Evolutionary conservation across 1,140 invertebrate species (phyloP), one percentile per base, ranked within the genome.

Genomic region (Cyrtorhinus lividipennis): DNA sequence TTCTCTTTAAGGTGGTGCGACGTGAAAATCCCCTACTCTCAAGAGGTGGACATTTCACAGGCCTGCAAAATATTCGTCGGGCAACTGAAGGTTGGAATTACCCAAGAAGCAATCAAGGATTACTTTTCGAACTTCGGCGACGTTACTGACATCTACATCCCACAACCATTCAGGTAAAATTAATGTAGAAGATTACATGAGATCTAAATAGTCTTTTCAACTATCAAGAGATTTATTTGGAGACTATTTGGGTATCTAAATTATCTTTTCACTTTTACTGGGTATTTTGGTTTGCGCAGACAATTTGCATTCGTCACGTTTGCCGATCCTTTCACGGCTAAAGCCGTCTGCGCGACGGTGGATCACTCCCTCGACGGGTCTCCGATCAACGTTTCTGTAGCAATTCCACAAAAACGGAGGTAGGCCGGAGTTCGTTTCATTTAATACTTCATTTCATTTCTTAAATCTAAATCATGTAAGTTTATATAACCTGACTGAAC

Each of bases 221-320:
- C n/a, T n/a, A n/a, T n/a, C n/a, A n/a, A n/a, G n/a, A n/a, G n/a
- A n/a, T n/a, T n/a, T n/a, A n/a, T n/a, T n/a, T n/a, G n/a, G n/a
- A n/a, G n/a, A n/a, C n/a, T n/a, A n/a, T n/a, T n/a, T n/a, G n/a
- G n/a, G n/a, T n/a, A n/a, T n/a, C n/a, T n/a, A n/a, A n/a, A n/a
- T n/a, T n/a, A n/a, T n/a, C n/a, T n/a, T n/a, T n/a, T n/a, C n/a
- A n/a, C n/a, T n/a, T n/a, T n/a, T n/a, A n/a, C n/a, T n/a, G n/a
- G n/a, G n/a, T n/a, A n/a, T n/a, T n/a, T n/a, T n/a, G n/a, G n/a
- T n/a, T n/a, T n/a, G n/a, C 15, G 30, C 75, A 80, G 92, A 70
- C 91, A 91, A 60, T 96, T 96, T 75, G 91, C 90, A 70, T 96
- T 96, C 77, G 91, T 96, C 48, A 95, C 91, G 53, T 96, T 95